A percentile compares a stretch with the other conserved stretches of the same genome.
Conservation (phyloP, 2,797 vertebrate species). For the Danio jaintianensis region DNA sequence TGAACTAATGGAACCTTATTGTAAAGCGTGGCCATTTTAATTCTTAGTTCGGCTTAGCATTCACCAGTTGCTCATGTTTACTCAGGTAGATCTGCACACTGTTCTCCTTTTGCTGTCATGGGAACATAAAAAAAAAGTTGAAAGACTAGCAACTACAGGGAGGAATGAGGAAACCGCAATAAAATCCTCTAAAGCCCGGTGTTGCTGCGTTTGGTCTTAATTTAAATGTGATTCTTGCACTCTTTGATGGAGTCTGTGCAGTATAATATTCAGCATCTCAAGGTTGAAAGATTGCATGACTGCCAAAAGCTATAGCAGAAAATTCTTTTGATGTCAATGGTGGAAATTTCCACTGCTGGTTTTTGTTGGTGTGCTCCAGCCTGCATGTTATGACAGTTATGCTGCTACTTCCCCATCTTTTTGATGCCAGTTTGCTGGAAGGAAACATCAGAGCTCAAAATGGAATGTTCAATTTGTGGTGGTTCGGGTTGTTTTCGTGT, state of each 20-base stretch:
- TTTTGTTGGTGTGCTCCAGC: constrained; percentile 20
- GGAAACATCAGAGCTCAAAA: background rate
- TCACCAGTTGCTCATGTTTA: constrained; percentile 12
- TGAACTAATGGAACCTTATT: no score
- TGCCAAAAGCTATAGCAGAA: constrained; percentile 29
- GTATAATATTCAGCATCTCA: background rate
- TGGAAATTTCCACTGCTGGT: constrained; percentile 49
- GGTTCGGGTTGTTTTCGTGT: background rate
- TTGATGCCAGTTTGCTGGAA: background rate
- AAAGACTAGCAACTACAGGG: background rate
- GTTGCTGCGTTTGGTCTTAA: background rate
- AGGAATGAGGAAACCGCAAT: constrained; percentile 34
- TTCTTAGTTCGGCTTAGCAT: background rate
- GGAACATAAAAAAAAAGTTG: constrained; percentile 11
- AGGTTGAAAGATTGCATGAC: background rate
- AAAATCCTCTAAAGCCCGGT: background rate
- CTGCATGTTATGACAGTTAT: constrained; percentile 9
- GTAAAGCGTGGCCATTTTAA: background rate
- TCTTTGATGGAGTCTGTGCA: background rate
- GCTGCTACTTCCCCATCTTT: constrained; percentile 2
- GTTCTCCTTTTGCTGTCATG: constrained; percentile 16
- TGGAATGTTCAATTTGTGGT: constrained; percentile 6
- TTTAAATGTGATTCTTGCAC: background rate
- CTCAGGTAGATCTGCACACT: constrained; percentile 9
- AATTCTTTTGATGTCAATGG: constrained; percentile 44